A percentile compares a stretch with the other conserved stretches of the same genome.
Conservation (phyloP, 2,797 vertebrate species). For the Catamblyrhynchus diadema region DNA sequence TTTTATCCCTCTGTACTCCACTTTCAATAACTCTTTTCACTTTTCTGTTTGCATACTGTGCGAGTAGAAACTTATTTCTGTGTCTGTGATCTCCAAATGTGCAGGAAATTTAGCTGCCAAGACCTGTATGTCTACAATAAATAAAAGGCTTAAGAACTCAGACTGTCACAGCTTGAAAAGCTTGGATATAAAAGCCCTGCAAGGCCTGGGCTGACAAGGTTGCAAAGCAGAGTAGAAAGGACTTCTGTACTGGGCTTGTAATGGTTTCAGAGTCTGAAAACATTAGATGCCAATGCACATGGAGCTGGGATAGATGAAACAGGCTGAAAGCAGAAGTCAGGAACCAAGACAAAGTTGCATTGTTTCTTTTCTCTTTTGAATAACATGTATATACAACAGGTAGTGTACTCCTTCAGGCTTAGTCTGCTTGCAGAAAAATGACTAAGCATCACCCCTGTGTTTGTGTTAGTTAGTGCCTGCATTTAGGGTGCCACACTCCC, state of each 20-base stretch:
- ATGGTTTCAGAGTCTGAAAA: neutral
- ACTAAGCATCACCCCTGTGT: neutral
- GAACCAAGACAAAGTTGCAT: neutral
- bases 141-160: neutral
- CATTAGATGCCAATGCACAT: neutral
- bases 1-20: neutral
- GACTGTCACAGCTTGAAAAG: neutral
- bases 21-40: neutral
- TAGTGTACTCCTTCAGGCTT: neutral
- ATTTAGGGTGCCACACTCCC: accelerated
- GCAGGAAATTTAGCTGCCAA: conserved; percentile 17
- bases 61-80: neutral
- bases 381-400: neutral
- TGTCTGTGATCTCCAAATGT: neutral
- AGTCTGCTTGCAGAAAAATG: neutral
- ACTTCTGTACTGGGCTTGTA: neutral
- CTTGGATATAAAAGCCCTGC: neutral
- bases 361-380: neutral
- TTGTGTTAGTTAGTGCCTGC: neutral
- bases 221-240: neutral
- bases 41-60: neutral
- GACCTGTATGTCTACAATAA: neutral
- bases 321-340: neutral
- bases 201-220: neutral
- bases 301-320: neutral